phyloP scores from a whole-genome alignment of 2,797 vertebrate genomes.

The Fringilla coelebs region DNA sequence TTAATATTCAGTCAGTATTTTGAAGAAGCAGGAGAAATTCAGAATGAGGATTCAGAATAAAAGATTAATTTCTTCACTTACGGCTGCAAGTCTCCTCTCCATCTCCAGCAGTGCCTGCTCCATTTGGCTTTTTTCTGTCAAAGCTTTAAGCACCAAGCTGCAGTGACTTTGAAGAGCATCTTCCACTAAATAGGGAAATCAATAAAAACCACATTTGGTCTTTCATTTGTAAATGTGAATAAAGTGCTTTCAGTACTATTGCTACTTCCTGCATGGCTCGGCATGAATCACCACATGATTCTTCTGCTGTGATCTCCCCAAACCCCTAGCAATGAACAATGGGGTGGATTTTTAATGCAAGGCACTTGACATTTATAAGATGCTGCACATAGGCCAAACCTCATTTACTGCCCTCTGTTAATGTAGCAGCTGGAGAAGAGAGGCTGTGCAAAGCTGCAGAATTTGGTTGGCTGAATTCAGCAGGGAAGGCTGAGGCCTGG shows the following conservation, averaged over 20 bases:
- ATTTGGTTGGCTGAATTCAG: neutral
- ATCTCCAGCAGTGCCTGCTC: constrained; percentile 71
- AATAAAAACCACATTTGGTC: constrained; percentile 47
- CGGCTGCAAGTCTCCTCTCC: constrained; percentile 63
- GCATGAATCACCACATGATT: neutral
- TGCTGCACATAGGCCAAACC: neutral
- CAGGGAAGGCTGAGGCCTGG: neutral
- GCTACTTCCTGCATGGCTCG: neutral
- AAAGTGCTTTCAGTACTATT: constrained; percentile 5
- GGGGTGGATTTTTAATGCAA: neutral
- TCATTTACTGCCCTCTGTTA: neutral
- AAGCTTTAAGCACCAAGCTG: constrained; percentile 57
- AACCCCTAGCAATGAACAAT: neutral
- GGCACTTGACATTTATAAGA: constrained; percentile 6
- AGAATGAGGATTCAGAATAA: neutral
- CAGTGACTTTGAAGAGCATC: constrained; percentile 62
- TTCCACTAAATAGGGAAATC: constrained; percentile 73
- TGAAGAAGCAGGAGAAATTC: constrained; percentile 1
- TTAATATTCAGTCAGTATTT: constrained; percentile 43
- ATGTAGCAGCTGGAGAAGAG: neutral
- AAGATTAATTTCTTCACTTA: constrained; percentile 64
- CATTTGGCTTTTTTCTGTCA: constrained; percentile 65
- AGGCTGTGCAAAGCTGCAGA: neutral
- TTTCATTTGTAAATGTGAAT: constrained; percentile 53
- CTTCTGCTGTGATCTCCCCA: neutral